phyloP scores from a whole-genome alignment of 2,888 invertebrate genomes.

The Arctia plantaginis region DNA sequence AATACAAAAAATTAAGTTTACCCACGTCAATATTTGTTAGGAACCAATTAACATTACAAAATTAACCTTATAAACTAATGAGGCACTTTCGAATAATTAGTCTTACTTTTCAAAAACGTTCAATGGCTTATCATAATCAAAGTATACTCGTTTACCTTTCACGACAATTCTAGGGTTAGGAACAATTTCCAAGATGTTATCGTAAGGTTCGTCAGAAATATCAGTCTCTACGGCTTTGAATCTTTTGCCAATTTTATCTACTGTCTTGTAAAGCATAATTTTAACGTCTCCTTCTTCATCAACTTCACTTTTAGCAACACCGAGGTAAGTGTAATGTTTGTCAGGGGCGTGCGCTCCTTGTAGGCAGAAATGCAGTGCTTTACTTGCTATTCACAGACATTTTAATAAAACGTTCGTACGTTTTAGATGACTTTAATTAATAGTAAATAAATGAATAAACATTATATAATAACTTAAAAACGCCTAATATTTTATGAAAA shows the following conservation, averaged over 20 bases:
- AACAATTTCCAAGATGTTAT: constrained; percentile 10
- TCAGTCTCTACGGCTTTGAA: constrained; percentile 16
- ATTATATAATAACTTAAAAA: no score
- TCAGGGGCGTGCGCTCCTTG: no score
- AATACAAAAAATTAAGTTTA: neutral
- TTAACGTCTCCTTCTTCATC: constrained; percentile 5
- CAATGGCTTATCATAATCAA: neutral
- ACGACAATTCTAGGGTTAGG: neutral
- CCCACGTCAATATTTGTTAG: neutral
- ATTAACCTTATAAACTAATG: no score
- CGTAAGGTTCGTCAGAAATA: constrained; percentile 16
- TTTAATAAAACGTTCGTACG: no score
- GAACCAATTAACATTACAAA: neutral
- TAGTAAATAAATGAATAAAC: no score
- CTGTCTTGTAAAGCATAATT: constrained; percentile 5
- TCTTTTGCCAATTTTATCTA: constrained; percentile 7
- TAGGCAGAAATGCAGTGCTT: no score
- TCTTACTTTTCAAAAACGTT: neutral
- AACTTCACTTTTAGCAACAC: constrained; percentile 13
- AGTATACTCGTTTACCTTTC: neutral
- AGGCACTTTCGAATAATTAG: neutral
- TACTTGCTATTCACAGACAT: no score
- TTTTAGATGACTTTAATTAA: no score
- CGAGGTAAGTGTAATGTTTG: constrained; percentile 16
- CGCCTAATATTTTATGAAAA: no score